Percentiles rank a stretch among this genome's conserved stretches.
Conservation (phyloP, 2,888 invertebrate genomes). For the Branchellion lobata region DNA sequence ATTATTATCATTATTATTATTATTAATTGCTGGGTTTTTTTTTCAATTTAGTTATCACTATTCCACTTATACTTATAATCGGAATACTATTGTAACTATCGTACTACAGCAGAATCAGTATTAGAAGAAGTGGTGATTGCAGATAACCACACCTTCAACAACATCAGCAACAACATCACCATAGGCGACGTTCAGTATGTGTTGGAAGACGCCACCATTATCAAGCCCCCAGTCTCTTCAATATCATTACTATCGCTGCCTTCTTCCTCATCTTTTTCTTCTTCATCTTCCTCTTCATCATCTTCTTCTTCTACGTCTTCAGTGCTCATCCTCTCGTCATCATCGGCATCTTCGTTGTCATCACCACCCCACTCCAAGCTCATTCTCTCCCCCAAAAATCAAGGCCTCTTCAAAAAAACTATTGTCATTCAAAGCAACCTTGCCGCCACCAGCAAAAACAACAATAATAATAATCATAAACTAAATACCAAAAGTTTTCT, state of each 20-base stretch:
- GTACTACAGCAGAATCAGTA: not conserved
- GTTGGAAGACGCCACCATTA: no score
- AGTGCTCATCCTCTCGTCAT: not conserved
- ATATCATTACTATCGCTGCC: slow-evolving; percentile 2
- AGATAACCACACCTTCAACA: not conserved
- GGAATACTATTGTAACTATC: no score
- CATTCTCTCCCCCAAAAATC: not conserved
- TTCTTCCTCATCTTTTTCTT: not conserved
- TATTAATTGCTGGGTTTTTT: no score
- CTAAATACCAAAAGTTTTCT: not conserved
- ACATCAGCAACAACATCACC: no score
- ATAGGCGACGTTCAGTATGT: no score
- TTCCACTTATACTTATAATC: no score
- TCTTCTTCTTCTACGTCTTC: not conserved
- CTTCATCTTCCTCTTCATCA: not conserved
- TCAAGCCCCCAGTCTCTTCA: not conserved
- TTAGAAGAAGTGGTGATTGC: not conserved
- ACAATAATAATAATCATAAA: not conserved
- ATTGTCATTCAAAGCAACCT: not conserved
- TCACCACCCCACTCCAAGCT: slow-evolving; percentile 4
- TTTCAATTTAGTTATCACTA: not conserved
- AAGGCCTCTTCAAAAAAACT: not conserved
- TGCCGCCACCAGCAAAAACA: not conserved
- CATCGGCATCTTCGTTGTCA: not conserved
- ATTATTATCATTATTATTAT: not conserved